phyloP scores from a whole-genome alignment of 1,140 invertebrate species.

The Cydia pomonella region DNA sequence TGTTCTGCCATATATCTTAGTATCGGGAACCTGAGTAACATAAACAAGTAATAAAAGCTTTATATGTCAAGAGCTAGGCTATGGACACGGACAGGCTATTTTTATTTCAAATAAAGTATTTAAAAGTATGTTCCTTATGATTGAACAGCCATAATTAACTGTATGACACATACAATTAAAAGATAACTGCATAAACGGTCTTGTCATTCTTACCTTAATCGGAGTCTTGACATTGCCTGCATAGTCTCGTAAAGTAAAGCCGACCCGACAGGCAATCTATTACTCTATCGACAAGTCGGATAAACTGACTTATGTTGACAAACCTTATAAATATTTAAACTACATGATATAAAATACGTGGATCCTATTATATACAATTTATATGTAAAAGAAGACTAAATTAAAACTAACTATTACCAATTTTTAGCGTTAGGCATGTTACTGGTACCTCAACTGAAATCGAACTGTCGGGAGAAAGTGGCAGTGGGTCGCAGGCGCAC shows the following conservation, averaged over 20 bases:
- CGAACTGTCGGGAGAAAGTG: too few species aligned
- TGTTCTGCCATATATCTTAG: too few species aligned
- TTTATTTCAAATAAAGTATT: too few species aligned
- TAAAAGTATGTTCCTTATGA: constrained; percentile 1
- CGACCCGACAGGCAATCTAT: background rate
- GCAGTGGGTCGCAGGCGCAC: too few species aligned
- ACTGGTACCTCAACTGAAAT: too few species aligned
- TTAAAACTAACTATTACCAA: too few species aligned
- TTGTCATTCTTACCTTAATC: constrained; percentile 12
- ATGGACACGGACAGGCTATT: too few species aligned
- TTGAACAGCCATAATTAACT: background rate
- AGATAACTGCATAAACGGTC: constrained; percentile 1
- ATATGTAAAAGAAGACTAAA: background rate
- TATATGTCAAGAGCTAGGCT: too few species aligned
- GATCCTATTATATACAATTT: background rate
- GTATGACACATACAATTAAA: background rate
- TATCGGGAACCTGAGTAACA: too few species aligned
- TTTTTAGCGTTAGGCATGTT: too few species aligned
- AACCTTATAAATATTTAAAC: constrained; percentile 4
- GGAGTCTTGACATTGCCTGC: constrained; percentile 3
- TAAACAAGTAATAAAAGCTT: too few species aligned
- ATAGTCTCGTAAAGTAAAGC: background rate
- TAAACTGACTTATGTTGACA: constrained; percentile 8
- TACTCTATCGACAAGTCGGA: background rate
- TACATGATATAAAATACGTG: background rate